phyloP scores from a whole-genome alignment of 2,113 vertebrate genomes.

The Pyxicephalus adspersus region DNA sequence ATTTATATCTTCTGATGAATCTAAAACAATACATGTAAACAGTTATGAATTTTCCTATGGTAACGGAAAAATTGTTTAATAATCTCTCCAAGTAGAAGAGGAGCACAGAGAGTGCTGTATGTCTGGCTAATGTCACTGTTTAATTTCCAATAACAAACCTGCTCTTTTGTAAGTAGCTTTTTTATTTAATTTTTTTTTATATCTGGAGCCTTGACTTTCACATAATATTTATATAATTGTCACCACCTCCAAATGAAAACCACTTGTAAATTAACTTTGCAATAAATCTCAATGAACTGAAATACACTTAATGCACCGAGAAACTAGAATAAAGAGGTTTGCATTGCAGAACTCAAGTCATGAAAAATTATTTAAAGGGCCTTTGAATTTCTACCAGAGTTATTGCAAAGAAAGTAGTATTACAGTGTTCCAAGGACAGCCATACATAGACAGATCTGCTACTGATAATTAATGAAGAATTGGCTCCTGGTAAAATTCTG shows the following conservation, averaged over 20 bases:
- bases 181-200: conserved; percentile 59
- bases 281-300: conserved; percentile 65
- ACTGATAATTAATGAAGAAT: no score
- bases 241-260: conserved; percentile 64
- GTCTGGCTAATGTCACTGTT: conserved; percentile 65
- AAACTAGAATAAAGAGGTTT: conserved; percentile 50
- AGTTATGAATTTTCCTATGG: conserved; percentile 63
- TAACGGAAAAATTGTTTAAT: conserved; percentile 69
- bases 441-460: no score
- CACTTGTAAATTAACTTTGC: conserved; percentile 62
- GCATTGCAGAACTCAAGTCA: not conserved
- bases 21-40: conserved; percentile 73
- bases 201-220: conserved; percentile 61
- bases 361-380: not conserved
- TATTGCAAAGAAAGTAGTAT: not conserved
- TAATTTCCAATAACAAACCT: conserved; percentile 59
- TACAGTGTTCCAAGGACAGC: no score
- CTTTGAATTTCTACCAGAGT: not conserved
- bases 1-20: conserved; percentile 60
- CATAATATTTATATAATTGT: conserved; percentile 63
- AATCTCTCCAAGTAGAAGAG: conserved; percentile 59
- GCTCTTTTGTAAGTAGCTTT: conserved; percentile 59
- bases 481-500: no score
- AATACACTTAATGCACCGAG: conserved; percentile 58
- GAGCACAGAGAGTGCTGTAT: conserved; percentile 58